phyloP scores from a whole-genome alignment of 2,888 invertebrate species.

The Apamea anceps region DNA sequence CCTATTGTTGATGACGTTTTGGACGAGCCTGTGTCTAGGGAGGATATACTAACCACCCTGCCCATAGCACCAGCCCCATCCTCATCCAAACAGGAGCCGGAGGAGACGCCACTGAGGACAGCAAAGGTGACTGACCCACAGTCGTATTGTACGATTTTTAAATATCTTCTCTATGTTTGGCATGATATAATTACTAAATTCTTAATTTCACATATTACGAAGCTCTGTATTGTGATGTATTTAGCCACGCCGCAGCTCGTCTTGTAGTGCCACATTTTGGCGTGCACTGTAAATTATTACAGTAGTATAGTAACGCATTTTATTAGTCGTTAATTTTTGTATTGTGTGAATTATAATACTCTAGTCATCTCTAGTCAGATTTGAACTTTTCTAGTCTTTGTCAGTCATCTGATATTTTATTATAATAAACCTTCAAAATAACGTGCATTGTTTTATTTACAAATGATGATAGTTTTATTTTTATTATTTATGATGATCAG shows the following conservation, averaged over 20 bases:
- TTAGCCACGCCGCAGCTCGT: constrained; percentile 85
- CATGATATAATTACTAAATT: constrained; percentile 89
- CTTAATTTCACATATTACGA: constrained; percentile 86
- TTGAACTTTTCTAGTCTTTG: constrained; percentile 77
- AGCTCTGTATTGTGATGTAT: constrained; percentile 84
- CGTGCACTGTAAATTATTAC: constrained; percentile 76
- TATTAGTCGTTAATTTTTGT: constrained; percentile 71
- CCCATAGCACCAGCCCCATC: constrained; percentile 85
- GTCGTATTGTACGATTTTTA: constrained; percentile 89
- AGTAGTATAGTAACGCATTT: constrained; percentile 73
- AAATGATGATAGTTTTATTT: constrained; percentile 60
- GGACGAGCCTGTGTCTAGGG: constrained; percentile 75
- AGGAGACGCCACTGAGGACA: constrained; percentile 79
- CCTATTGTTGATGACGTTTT: constrained; percentile 75
- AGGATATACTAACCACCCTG: constrained; percentile 89
- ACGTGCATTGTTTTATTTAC: constrained; percentile 87
- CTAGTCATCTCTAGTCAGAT: constrained; percentile 82
- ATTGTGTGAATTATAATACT: constrained; percentile 84
- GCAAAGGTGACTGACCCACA: constrained; percentile 89
- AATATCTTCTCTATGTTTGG: constrained; percentile 88
- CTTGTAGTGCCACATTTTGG: constrained; percentile 88
- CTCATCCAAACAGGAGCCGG: constrained; percentile 86
- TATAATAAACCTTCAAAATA: constrained; percentile 81
- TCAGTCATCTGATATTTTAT: constrained; percentile 77
- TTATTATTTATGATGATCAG: constrained; percentile 62